phyloP scores from a whole-genome alignment of 30 jellyfish, hydroid and myxozoan species.

The Nemopilema nomurai region DNA sequence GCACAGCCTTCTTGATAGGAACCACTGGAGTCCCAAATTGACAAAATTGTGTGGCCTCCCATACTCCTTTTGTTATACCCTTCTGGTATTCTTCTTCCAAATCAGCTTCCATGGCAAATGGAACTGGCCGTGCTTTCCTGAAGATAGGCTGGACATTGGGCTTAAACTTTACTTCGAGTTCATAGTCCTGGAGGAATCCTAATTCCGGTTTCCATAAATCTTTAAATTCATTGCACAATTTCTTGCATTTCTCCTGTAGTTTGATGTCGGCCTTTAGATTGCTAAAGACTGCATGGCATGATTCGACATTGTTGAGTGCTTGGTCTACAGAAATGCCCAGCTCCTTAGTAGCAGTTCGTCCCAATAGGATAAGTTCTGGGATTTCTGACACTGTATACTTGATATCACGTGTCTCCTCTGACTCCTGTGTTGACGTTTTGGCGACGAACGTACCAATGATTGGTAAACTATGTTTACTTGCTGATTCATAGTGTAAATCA shows the following conservation, averaged over 20 bases:
- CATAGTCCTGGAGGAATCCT: too few species aligned
- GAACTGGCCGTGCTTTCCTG: conserved; percentile 48
- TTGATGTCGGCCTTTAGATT: too few species aligned
- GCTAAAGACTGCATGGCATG: too few species aligned
- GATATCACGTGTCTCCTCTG: conserved; percentile 27
- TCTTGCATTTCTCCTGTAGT: too few species aligned
- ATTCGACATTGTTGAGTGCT: too few species aligned
- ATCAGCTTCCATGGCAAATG: conserved; percentile 27
- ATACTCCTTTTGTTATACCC: conserved; percentile 27
- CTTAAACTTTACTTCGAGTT: too few species aligned
- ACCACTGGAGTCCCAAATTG: conserved; percentile 48
- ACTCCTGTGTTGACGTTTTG: conserved; percentile 23
- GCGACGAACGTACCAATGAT: conserved; percentile 11
- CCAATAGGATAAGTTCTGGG: conserved; percentile 30
- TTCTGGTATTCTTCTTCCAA: background rate
- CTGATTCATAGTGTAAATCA: conserved; percentile 18
- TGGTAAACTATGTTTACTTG: conserved; percentile 26
- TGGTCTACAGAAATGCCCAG: conserved; percentile 22
- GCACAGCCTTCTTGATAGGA: conserved; percentile 1
- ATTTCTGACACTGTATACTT: conserved; percentile 21
- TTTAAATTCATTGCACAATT: too few species aligned
- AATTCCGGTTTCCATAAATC: too few species aligned
- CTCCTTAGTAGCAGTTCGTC: conserved; percentile 16
- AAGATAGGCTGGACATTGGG: too few species aligned
- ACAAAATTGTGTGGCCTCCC: conserved; percentile 20